A percentile compares a stretch with the other conserved stretches of the same genome.
phyloP scores from a whole-genome alignment of 2,797 vertebrate genomes.

The Eidolon dupreanum region DNA sequence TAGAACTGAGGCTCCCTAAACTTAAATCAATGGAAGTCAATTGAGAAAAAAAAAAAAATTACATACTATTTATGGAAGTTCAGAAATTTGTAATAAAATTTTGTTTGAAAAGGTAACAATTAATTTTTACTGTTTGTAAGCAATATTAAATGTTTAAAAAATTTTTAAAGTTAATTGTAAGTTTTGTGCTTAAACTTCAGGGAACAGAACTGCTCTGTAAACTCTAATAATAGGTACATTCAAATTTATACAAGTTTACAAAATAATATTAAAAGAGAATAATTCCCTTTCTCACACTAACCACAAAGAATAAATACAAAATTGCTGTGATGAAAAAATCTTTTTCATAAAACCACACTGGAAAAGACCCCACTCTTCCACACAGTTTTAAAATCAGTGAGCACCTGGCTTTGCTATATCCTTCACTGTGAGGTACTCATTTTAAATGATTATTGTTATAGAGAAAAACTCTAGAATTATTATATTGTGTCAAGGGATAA shows the following conservation, averaged over 20 bases:
- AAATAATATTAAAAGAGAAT: neutral
- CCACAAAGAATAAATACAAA: neutral
- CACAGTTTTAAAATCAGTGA: neutral
- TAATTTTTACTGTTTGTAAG: slow-evolving; percentile 35
- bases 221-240: neutral
- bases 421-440: neutral
- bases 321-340: neutral
- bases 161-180: neutral
- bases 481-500: neutral
- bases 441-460: neutral
- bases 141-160: neutral
- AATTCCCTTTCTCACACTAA: neutral
- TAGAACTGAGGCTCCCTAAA: neutral
- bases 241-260: slow-evolving; percentile 26
- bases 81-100: neutral
- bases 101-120: neutral
- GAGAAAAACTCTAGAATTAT: neutral
- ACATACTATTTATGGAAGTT: neutral
- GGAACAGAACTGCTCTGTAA: neutral
- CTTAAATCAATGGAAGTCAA: neutral
- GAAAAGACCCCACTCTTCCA: neutral
- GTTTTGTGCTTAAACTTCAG: neutral
- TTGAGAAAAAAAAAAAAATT: neutral
- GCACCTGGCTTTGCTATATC: neutral
- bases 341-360: neutral